Base-by-base conservation (phyloP, 2,797 vertebrate genomes). In the Miichthys miiuy region DNA sequence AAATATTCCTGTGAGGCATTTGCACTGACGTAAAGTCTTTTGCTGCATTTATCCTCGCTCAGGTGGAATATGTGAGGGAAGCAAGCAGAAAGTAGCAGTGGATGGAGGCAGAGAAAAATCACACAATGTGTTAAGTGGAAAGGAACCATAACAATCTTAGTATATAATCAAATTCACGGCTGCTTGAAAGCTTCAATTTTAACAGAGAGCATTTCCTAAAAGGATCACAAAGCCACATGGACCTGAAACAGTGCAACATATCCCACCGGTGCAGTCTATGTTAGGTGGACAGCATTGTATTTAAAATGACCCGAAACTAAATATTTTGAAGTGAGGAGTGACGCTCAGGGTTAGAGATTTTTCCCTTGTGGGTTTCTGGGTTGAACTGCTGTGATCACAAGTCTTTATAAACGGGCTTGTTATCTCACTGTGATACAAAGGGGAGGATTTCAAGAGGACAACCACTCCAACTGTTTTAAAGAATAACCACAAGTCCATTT, bases 401-500 rank as follows among this genome's bases (percentile, higher is more conserved):
- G 70, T 79, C 72, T 72, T 80, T 77, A 84, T 57, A 88, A 80
- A 88, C 70, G 75, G 21, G 27, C 80, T 85, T 89, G 74, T 85
- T 88, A 89, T 88, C 88, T 89, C 74, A 80, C 79, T 0, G 66
- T 83, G 81, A 80, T 58, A 87, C 75, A 82, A 65, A 73, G 25
- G 57, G 58, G 61, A 80, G 52, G 83, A 82, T 80, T 82, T 76
- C 57, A 57, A 85, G 82, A 83, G 69, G 81, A 88, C 61, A 85
- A 60, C 75, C 68, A 80, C 61, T 86, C 71, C 51, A 69, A 84
- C 79, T 67, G 77, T 86, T 85, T 79, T 65, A 84, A 88, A 83
- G 75, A 72, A 90, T 80, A 82, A 91, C 90, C 85, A 85, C 88
- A 89, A 87, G 80, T 89, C 81, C 80, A 73, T 87, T 87, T 92